Evolutionary conservation across 92 coral and sea anemone genomes (phyloP), one percentile per base, ranked within the genome.

Genomic region (Metridium senile): DNA sequence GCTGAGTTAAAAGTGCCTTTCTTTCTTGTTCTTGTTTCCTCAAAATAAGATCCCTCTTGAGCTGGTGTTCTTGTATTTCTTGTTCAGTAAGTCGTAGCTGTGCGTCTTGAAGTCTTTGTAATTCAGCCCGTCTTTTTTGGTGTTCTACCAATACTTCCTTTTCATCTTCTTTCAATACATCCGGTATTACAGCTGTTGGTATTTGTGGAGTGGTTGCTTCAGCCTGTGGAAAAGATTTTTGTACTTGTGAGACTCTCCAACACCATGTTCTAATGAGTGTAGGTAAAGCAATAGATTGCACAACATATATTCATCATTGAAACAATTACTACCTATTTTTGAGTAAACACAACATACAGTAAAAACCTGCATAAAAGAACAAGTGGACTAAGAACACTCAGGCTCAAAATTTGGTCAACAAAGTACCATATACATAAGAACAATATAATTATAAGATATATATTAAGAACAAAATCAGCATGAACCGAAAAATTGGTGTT

Each of bases 1-100:
- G 81, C 33, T 75, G 81, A n/a, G 62, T 62, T 9, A 75, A 1
- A n/a, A 95, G 90, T 27, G 81, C 57, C 58, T 87, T 82, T 62
- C 97, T 77, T 64, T 95, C 99, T 43, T 92, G 94, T 52, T 89
- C 93, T 58, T 95, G 99, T 71, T 95, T 95, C 77, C 85, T 95
- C 61, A 92, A 72, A 20, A 92, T 78, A 33, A 95, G 82, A 68
- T 92, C 99, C 20, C 90, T 86, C 65, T 95, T 95, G 68, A 95
- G 81, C 58, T 93, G 88, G 51, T 92, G 95, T 68, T 95, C 99
- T 66, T 92, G 97, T 9, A 95, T 86, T 74, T 92, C 95, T 25
- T 82, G 91, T 82, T 92, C 90, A 25, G 97, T 93, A 56, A 95
- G 81, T 65, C 87, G 81, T 62, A 92, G 86, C 80, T 95, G 95